Evolutionary conservation across 37 sponge, comb jelly and placozoan species (phyloP).

Genomic region (Eunapius fragilis): DNA sequence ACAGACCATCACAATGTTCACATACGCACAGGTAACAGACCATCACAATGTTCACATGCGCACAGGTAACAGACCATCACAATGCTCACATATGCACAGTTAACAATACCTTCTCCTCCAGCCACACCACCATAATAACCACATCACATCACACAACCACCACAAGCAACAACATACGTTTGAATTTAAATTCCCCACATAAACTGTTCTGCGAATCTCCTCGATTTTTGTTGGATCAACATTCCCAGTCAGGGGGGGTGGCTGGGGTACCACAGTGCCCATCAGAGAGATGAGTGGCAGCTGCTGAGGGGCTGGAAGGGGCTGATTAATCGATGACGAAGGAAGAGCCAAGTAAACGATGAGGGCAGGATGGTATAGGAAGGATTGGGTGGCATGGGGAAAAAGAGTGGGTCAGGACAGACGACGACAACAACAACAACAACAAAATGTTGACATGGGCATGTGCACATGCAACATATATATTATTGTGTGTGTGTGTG

Average conservation of each 20-base stretch:
- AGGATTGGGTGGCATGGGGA: not conserved
- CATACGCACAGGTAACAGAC: too few relatives aligned
- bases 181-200: slow-evolving; percentile 86
- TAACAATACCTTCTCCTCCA: too few relatives aligned
- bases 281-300: slow-evolving; percentile 54
- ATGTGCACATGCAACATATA: not conserved
- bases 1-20: too few relatives aligned
- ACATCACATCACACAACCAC: too few relatives aligned
- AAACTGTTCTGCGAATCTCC: slow-evolving; percentile 92
- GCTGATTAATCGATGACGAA: not conserved
- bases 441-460: not conserved
- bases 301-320: not conserved
- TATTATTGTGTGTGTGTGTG: too few relatives aligned
- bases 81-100: too few relatives aligned
- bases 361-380: too few relatives aligned
- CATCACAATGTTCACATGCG: too few relatives aligned
- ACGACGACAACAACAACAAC: too few relatives aligned
- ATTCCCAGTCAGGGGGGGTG: slow-evolving; percentile 82
- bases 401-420: not conserved
- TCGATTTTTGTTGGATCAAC: slow-evolving; percentile 90
- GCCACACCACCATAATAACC: too few relatives aligned
- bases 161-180: slow-evolving; percentile 46
- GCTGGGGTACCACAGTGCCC: slow-evolving; percentile 71
- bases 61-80: too few relatives aligned
- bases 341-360: not conserved